Conservation (phyloP, 2,888 invertebrate genomes). For the Trachelus troglodyta region DNA sequence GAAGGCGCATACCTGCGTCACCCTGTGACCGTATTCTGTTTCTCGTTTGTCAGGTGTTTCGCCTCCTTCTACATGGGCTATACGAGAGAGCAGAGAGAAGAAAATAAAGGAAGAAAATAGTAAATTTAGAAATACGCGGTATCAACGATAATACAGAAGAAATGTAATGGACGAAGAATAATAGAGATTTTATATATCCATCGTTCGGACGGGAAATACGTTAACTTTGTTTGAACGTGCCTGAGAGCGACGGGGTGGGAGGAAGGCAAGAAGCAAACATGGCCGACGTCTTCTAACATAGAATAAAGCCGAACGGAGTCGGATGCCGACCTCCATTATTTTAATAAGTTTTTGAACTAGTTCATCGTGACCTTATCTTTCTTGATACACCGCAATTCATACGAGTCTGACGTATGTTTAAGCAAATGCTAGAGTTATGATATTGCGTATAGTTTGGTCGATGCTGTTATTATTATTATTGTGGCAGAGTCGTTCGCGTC, state of each 20-base stretch:
- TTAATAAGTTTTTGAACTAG: constrained; percentile 42
- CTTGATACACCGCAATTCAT: not conserved
- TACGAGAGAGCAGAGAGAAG: not conserved
- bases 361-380: constrained; percentile 8
- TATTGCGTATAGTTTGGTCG: not conserved
- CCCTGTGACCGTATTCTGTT: constrained; percentile 1
- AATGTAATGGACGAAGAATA: not conserved
- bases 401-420: not conserved
- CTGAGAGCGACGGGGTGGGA: constrained; percentile 23
- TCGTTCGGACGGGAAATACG: not conserved
- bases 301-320: not conserved
- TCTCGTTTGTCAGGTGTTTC: constrained; percentile 1
- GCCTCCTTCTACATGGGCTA: not conserved
- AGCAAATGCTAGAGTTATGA: not conserved
- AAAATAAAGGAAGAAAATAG: not conserved
- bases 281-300: not conserved
- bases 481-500: not conserved
- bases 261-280: constrained; percentile 9
- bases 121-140: not conserved
- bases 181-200: not conserved
- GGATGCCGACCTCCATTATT: constrained; percentile 32
- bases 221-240: not conserved
- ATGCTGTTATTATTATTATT: not conserved
- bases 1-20: constrained; percentile 1
- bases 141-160: not conserved